Base-by-base conservation (phyloP, 1,140 invertebrate genomes). In the Sinonovacula constricta region DNA sequence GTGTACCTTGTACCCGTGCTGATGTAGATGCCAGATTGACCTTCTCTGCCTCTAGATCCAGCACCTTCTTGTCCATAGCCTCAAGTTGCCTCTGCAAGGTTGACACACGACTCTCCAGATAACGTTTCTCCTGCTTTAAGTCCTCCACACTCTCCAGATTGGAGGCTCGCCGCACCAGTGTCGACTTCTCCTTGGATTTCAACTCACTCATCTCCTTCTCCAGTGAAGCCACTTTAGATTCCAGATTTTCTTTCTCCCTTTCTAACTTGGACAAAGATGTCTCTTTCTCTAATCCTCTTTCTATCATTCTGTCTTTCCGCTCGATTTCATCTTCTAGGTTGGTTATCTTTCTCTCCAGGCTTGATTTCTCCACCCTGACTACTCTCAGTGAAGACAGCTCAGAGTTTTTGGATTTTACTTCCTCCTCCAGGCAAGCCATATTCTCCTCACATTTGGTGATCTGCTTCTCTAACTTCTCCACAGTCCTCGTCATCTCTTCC, bases 371-470 rank as follows among this genome's bases (percentile, higher is more conserved):
- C 34, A 53, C 80, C 49, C 80, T 77, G 66, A 86, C 70, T 31
- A 66, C 74, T 54, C 82, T 82, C 57, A 81, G 56, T 12, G 77
- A 28, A 7, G 66, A 31, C 36, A 68, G 62, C 34, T 82, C 82
- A n/a, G 31, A 65, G 26, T 76, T 76, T 34, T 76, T 76, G 22
- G 54, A 45, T 33, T 81, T 75, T 3, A 68, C 69, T 36, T 87
- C 83, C n/a, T 63, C 71, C 49, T 90, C 82, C 26, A 87, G 70
- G 56, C 86, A 81, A 53, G 70, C 66, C 3, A 82, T 76, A 51
- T 92, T 89, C 82, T 90, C 89, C 84, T 95, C 94, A 0, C 72
- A 76, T 59, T 76, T 66, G 7, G 49, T 34, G 30, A 80, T 71
- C 45, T 83, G 82, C 22, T 80, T 66, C 36, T 84, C 82, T 53